Evolutionary conservation across 2,113 vertebrate species (phyloP).

Genomic region (Sialia sialis): DNA sequence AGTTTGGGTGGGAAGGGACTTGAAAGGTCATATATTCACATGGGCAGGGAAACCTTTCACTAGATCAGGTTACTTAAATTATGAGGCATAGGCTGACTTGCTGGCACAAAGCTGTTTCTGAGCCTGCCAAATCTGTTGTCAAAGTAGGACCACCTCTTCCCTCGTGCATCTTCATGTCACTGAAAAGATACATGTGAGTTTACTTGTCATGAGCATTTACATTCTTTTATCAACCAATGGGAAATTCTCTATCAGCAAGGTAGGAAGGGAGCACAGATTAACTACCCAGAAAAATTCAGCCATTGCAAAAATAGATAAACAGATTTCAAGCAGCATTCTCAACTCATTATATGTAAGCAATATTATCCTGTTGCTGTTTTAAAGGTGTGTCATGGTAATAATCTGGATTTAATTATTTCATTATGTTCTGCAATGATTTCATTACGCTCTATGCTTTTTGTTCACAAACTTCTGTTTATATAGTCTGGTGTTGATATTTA

Average conservation of each 20-base stretch:
- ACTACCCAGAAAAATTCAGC: neutral
- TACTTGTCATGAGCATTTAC: neutral
- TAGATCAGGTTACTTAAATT: neutral
- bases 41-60: neutral
- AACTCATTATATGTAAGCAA: neutral
- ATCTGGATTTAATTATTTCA: neutral
- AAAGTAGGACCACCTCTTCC: neutral
- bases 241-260: neutral
- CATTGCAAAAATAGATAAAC: neutral
- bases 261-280: neutral
- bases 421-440: neutral
- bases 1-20: neutral
- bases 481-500: neutral
- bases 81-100: neutral
- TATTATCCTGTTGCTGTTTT: neutral
- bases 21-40: neutral
- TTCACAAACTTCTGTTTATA: neutral
- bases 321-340: neutral
- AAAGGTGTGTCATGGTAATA: neutral
- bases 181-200: neutral
- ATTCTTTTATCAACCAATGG: neutral
- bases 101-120: neutral
- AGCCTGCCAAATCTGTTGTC: neutral
- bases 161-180: neutral
- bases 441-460: neutral